These are phyloP conservation scores for Chlorodrepanis virens DNA, from an alignment of 2,113 vertebrate genomes.

Conservation along the genomic window DNA sequence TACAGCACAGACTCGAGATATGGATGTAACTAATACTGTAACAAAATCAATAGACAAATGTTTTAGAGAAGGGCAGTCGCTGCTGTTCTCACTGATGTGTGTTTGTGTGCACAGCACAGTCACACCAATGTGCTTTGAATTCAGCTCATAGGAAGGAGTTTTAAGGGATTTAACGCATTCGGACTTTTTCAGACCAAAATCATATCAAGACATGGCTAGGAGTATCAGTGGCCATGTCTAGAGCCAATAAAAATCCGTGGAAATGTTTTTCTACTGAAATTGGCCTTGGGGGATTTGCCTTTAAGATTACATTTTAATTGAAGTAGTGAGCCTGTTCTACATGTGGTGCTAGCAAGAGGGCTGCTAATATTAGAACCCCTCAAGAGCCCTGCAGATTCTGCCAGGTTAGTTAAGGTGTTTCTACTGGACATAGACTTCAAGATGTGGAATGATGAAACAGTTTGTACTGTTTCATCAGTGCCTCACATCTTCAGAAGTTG, in stretches of 20 bases:
- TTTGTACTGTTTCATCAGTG: constrained; percentile 55
- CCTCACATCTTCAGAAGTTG: not conserved
- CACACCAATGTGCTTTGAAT: constrained; percentile 57
- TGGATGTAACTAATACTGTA: constrained; percentile 22
- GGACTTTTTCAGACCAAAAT: constrained; percentile 47
- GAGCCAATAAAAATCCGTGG: constrained; percentile 61
- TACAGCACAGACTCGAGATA: not conserved
- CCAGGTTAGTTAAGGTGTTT: constrained; percentile 29
- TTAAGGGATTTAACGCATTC: constrained; percentile 52
- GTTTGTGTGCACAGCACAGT: constrained; percentile 6
- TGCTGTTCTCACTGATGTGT: constrained; percentile 14
- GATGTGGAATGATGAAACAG: constrained; percentile 52
- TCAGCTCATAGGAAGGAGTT: constrained; percentile 36
- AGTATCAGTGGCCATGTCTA: constrained; percentile 33
- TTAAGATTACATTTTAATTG: constrained; percentile 72
- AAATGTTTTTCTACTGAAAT: constrained; percentile 67
- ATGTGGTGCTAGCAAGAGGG: constrained; percentile 34
- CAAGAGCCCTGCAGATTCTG: not conserved
- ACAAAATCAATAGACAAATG: constrained; percentile 52
- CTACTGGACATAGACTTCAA: constrained; percentile 21
- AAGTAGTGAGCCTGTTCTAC: constrained; percentile 45
- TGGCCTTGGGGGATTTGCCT: constrained; percentile 63
- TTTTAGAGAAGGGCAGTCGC: not conserved
- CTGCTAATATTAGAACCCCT: constrained; percentile 1
- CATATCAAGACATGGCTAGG: constrained; percentile 40